These are phyloP conservation scores for Sebastes vulpes DNA, from an alignment of 2,797 vertebrate genomes.

Conservation along the genomic window DNA sequence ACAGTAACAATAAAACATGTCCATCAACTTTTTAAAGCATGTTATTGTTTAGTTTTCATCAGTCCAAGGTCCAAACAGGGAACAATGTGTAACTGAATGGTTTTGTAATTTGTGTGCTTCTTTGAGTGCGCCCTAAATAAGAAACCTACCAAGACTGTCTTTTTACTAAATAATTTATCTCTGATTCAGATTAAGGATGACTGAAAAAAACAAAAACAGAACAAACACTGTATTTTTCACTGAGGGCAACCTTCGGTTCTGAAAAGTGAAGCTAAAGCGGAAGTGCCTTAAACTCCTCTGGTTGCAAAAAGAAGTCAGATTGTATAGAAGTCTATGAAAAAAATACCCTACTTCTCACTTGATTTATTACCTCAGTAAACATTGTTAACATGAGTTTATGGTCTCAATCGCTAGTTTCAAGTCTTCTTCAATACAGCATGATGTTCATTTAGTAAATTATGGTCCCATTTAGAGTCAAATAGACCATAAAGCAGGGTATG, in stretches of 20 bases:
- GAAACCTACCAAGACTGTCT: not conserved
- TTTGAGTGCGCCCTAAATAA: not conserved
- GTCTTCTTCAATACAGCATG: too few relatives aligned
- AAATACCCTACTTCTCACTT: too few relatives aligned
- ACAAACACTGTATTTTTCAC: not conserved
- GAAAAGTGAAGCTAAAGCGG: accelerated
- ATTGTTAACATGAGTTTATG: too few relatives aligned
- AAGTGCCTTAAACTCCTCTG: too few relatives aligned
- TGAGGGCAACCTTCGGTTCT: too few relatives aligned
- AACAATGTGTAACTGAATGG: not conserved
- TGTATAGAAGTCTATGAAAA: too few relatives aligned
- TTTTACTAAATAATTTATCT: not conserved
- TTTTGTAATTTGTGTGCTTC: not conserved
- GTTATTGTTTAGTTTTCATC: not conserved
- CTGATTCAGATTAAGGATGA: not conserved
- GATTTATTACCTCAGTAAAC: too few relatives aligned
- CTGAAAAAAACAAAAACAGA: not conserved
- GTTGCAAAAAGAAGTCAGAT: too few relatives aligned
- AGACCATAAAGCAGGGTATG: too few relatives aligned
- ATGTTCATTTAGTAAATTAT: too few relatives aligned
- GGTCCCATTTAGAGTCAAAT: too few relatives aligned
- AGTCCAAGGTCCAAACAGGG: not conserved
- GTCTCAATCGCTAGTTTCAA: too few relatives aligned
- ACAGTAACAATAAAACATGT: not conserved
- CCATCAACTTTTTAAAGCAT: not conserved